Evolutionary conservation across 64 coral and sea anemone species (phyloP).

Genomic region (Porites lutea): DNA sequence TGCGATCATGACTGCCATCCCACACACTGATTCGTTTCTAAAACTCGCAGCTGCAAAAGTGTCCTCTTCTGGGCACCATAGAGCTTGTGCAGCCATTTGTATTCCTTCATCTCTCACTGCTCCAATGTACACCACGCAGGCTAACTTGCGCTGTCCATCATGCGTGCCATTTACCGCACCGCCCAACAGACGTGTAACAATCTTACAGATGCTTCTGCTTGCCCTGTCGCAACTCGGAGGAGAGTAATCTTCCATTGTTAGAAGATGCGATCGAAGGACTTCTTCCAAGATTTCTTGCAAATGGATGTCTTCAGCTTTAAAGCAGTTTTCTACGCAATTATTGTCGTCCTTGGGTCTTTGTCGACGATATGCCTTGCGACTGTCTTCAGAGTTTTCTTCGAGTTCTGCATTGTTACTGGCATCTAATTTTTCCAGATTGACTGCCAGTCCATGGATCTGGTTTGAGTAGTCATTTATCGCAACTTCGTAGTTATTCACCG

Average conservation of each 20-base stretch:
- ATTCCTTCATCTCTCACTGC: slow-evolving; percentile 84
- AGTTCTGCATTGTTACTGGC: background rate
- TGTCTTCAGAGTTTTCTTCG: background rate
- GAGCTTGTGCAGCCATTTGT: slow-evolving; percentile 65
- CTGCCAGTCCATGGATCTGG: background rate
- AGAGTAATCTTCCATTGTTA: slow-evolving; percentile 67
- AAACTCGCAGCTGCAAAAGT: slow-evolving; percentile 82
- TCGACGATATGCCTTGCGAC: background rate
- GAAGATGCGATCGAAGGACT: slow-evolving; percentile 66
- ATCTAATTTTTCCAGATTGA: background rate
- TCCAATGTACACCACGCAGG: slow-evolving; percentile 89
- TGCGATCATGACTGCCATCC: slow-evolving; percentile 66
- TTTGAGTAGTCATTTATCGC: slow-evolving; percentile 12
- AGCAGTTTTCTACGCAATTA: background rate
- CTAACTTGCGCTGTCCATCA: slow-evolving; percentile 66
- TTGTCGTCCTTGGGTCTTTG: background rate
- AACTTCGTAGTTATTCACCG: background rate
- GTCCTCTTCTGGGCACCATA: slow-evolving; percentile 91
- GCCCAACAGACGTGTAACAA: slow-evolving; percentile 60
- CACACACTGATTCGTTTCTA: slow-evolving; percentile 73
- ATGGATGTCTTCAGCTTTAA: slow-evolving; percentile 71
- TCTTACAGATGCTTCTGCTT: slow-evolving; percentile 56
- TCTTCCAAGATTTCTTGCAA: slow-evolving; percentile 73
- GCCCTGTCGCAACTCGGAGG: slow-evolving; percentile 60
- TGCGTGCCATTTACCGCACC: slow-evolving; percentile 31